A percentile compares a stretch with the other conserved stretches of the same genome.
Evolutionary conservation across 2,888 invertebrate genomes (phyloP).

Genomic region (Tortrix viridana): DNA sequence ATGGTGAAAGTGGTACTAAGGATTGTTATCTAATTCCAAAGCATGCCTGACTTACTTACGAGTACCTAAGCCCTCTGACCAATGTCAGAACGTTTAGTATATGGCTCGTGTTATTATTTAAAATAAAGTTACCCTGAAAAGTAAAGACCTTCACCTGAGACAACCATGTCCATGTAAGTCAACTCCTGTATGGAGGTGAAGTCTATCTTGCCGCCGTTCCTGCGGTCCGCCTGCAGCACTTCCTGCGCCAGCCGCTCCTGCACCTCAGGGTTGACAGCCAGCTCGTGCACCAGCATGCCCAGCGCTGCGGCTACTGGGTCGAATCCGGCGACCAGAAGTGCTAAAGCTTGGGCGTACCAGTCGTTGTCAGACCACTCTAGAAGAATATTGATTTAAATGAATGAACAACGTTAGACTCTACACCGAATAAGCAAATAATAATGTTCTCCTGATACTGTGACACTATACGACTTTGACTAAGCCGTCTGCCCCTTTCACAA

Average conservation of each 20-base stretch:
- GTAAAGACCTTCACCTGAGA: slow-evolving; percentile 55
- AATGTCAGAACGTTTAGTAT: too few relatives aligned
- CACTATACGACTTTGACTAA: too few relatives aligned
- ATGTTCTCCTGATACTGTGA: too few relatives aligned
- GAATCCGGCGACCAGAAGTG: slow-evolving; percentile 48
- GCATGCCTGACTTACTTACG: too few relatives aligned
- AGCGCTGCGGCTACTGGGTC: slow-evolving; percentile 47
- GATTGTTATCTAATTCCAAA: too few relatives aligned
- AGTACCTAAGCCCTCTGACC: too few relatives aligned
- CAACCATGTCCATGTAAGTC: slow-evolving; percentile 69
- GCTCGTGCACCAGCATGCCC: slow-evolving; percentile 46
- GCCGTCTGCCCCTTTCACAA: too few relatives aligned
- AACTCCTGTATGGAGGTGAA: slow-evolving; percentile 52
- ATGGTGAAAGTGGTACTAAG: too few relatives aligned
- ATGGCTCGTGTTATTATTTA: too few relatives aligned
- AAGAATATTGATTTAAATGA: not conserved
- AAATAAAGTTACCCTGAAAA: too few relatives aligned
- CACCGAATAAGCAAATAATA: too few relatives aligned
- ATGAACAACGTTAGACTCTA: too few relatives aligned
- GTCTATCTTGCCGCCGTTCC: slow-evolving; percentile 62
- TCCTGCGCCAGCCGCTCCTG: slow-evolving; percentile 49
- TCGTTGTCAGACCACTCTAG: slow-evolving; percentile 45
- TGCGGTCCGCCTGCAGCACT: slow-evolving; percentile 46
- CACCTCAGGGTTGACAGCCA: slow-evolving; percentile 48
- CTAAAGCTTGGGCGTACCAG: slow-evolving; percentile 43